These are phyloP conservation scores for Cossypha caffra DNA, from an alignment of 2,797 vertebrate genomes.

Conservation along the genomic window DNA sequence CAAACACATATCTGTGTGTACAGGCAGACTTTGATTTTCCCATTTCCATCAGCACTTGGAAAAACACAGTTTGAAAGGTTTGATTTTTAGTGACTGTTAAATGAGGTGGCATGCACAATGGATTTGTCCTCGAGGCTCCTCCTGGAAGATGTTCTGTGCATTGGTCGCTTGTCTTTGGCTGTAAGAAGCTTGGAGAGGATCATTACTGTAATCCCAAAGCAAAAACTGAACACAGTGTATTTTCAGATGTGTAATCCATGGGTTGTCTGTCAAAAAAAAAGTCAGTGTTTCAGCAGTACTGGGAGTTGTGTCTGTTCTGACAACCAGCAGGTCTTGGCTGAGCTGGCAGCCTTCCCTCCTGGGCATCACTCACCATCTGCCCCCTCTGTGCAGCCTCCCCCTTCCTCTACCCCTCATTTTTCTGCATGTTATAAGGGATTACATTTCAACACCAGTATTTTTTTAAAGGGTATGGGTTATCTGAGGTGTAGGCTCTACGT, in stretches of 20 bases:
- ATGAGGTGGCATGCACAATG: not conserved
- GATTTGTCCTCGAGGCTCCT: not conserved
- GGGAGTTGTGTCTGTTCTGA: not conserved
- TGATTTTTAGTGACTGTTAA: not conserved
- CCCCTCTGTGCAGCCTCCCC: not conserved
- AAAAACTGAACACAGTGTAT: not conserved
- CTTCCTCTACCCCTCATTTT: not conserved
- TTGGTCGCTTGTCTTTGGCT: not conserved
- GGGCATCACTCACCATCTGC: accelerated
- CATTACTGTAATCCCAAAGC: not conserved
- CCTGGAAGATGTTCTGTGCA: not conserved
- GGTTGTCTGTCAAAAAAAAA: not conserved
- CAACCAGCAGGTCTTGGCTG: not conserved
- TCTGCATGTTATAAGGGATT: slow-evolving; percentile 6
- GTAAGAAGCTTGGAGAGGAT: not conserved
- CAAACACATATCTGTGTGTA: not conserved
- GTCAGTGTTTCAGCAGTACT: not conserved
- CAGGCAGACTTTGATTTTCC: not conserved
- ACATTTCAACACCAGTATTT: not conserved
- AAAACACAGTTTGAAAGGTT: not conserved
- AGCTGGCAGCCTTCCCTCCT: not conserved
- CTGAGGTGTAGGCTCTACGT: not conserved
- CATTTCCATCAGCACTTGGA: not conserved
- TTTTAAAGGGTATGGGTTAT: slow-evolving; percentile 43
- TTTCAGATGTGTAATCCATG: slow-evolving; percentile 12